Percentiles rank a stretch among this genome's conserved stretches.
Conservation (phyloP, 1,140 invertebrate genomes). For the Mylabris phalerata region DNA sequence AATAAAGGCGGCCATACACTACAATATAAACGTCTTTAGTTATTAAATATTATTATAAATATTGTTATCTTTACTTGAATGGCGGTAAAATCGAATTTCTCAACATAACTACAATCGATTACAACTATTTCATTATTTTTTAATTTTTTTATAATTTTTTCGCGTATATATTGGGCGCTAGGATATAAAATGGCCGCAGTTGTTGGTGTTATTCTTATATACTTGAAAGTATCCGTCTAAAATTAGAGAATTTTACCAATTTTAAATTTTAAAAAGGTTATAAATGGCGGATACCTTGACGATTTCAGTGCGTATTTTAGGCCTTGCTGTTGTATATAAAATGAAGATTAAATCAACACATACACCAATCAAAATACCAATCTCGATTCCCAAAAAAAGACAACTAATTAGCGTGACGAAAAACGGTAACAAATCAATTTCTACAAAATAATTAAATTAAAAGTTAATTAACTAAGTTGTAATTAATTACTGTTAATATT, state of each 20-base stretch:
- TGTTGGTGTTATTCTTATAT: slow-evolving; percentile 50
- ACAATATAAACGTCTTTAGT: neutral
- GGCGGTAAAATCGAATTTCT: slow-evolving; percentile 51
- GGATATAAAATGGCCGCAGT: slow-evolving; percentile 55
- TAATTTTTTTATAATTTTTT: slow-evolving; percentile 47
- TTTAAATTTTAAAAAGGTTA: too few relatives aligned
- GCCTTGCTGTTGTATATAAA: slow-evolving; percentile 72
- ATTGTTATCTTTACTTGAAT: slow-evolving; percentile 43
- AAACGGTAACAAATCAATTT: slow-evolving; percentile 68
- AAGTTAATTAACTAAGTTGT: slow-evolving; percentile 21
- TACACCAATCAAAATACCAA: slow-evolving; percentile 79
- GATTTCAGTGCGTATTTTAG: slow-evolving; percentile 53
- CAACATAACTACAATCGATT: slow-evolving; percentile 50
- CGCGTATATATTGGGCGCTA: slow-evolving; percentile 53
- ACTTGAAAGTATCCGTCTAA: slow-evolving; percentile 42
- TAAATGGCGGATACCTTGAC: slow-evolving; percentile 15
- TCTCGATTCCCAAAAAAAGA: slow-evolving; percentile 68
- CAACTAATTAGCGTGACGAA: slow-evolving; percentile 66
- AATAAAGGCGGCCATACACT: slow-evolving; percentile 28
- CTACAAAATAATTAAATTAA: slow-evolving; percentile 45
- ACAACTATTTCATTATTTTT: slow-evolving; percentile 41
- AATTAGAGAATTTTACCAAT: slow-evolving; percentile 15
- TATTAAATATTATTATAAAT: too few relatives aligned
- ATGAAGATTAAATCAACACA: slow-evolving; percentile 66
- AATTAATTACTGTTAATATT: slow-evolving; percentile 49